These are phyloP conservation scores for Eidolon dupreanum DNA, from an alignment of 2,797 vertebrate species.

Conservation along the genomic window DNA sequence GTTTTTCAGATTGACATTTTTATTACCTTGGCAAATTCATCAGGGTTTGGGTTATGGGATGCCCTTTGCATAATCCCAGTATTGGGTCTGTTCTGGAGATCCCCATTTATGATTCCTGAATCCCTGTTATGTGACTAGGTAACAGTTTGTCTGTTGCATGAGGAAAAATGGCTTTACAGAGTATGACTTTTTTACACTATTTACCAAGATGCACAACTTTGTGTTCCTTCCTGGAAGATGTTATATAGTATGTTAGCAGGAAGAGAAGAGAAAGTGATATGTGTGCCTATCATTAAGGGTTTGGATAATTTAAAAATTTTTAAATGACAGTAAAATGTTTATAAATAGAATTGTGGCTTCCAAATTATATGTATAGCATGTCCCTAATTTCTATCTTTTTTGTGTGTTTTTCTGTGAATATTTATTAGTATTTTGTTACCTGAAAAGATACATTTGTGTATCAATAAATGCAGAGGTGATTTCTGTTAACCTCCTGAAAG, in stretches of 20 bases:
- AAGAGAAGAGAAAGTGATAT: slow-evolving; percentile 15
- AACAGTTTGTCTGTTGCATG: neutral
- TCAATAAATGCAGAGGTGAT: neutral
- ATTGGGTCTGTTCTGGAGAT: neutral
- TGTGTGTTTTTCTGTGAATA: slow-evolving; percentile 16
- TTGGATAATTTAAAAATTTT: slow-evolving; percentile 14
- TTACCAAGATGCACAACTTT: neutral
- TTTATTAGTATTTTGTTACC: slow-evolving; percentile 31
- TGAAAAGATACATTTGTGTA: neutral
- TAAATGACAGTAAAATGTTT: slow-evolving; percentile 26
- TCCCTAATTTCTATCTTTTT: neutral
- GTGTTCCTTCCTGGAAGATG: neutral
- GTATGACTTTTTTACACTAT: neutral
- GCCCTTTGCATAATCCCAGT: neutral
- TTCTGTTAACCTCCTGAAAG: slow-evolving; percentile 9
- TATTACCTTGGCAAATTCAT: neutral
- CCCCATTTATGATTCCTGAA: neutral
- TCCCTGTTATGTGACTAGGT: neutral
- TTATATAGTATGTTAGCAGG: neutral
- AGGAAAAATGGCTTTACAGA: neutral
- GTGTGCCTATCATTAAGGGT: neutral
- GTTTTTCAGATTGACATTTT: neutral
- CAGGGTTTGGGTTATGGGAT: neutral
- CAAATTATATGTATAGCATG: neutral
- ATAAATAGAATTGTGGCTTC: neutral